Evolutionary conservation across 1,140 invertebrate species (phyloP), one percentile per base, ranked within the genome.

Genomic region (Carcinoscorpius rotundicauda): DNA sequence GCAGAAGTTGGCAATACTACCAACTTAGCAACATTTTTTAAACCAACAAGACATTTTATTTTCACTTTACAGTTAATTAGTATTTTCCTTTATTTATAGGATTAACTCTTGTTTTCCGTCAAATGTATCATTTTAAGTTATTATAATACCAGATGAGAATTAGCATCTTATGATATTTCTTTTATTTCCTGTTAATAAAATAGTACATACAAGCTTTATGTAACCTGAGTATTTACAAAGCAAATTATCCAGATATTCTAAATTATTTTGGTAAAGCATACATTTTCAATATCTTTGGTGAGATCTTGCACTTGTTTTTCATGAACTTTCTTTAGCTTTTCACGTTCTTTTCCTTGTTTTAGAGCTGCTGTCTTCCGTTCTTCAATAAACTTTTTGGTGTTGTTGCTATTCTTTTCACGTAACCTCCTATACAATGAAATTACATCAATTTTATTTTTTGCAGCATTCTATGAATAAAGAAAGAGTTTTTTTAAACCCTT

Each of bases 381-480:
- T 72, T 99, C 97, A 81, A 98, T 89, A 74, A 99, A 99, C 73
- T 95, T 93, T 78, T 99, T 99, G 11, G 94, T 96, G 76, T 99
- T 99, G 75, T 98, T 98, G 73, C 98, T 93, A 73, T 98, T 97
- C 72, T 98, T 92, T 77, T 99, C 97, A 66, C 93, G 82, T 55
- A 84, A 75, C 55, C 83, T 74, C 71, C 82, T 81, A 29, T 29
- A 29, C 29, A 29, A 29, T 29, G 60, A 1, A 62, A 63, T 9
- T 48, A 65, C 9, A 62, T 3, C 5, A 11, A 4, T 69, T 3
- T 4, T 11, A 63, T 4, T 6, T 5, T 58, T 10, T 4, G n/a
- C 51, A 29, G 51, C 48, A 94, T 77, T 52, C 89, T 48, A 64
- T 8, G 9, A 49, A 10, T 64, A 64, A 49, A 48, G 63, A 6